Percentiles rank a stretch among this genome's conserved stretches.
phyloP scores from a whole-genome alignment of 2,888 invertebrate genomes.

The Crematogaster levior region DNA sequence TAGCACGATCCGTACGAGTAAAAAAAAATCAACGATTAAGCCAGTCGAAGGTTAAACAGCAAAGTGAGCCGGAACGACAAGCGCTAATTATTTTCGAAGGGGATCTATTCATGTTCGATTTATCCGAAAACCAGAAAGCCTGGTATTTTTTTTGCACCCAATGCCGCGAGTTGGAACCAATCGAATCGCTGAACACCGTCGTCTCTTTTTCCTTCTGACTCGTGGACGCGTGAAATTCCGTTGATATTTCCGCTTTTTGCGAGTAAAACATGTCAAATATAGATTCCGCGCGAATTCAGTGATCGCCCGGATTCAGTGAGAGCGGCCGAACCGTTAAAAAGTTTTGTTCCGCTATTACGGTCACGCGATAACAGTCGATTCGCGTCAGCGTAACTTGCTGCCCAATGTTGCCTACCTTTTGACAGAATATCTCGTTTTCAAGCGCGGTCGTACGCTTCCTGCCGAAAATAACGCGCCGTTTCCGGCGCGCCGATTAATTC shows the following conservation, averaged over 20 bases:
- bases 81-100: neutral
- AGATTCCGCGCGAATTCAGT: slow-evolving; percentile 33
- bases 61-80: neutral
- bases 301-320: slow-evolving; percentile 53
- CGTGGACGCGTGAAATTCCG: neutral
- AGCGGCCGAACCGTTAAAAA: slow-evolving; percentile 51
- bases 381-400: slow-evolving; percentile 55
- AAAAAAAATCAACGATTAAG: slow-evolving; percentile 9
- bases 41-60: neutral
- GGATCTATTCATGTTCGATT: slow-evolving; percentile 4
- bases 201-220: neutral
- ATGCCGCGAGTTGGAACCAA: slow-evolving; percentile 22
- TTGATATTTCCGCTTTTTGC: slow-evolving; percentile 54
- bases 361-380: slow-evolving; percentile 57
- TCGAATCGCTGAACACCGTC: slow-evolving; percentile 10
- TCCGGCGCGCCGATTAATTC: slow-evolving; percentile 14
- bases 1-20: neutral
- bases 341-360: slow-evolving; percentile 57
- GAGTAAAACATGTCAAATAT: slow-evolving; percentile 53
- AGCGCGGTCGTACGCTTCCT: slow-evolving; percentile 17
- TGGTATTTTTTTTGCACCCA: slow-evolving; percentile 18
- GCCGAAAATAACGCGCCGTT: slow-evolving; percentile 21
- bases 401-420: slow-evolving; percentile 48
- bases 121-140: neutral
- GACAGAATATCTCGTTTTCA: slow-evolving; percentile 37